Evolutionary conservation across 1,140 invertebrate genomes (phyloP).

Genomic region (Aphaenogaster rudis): DNA sequence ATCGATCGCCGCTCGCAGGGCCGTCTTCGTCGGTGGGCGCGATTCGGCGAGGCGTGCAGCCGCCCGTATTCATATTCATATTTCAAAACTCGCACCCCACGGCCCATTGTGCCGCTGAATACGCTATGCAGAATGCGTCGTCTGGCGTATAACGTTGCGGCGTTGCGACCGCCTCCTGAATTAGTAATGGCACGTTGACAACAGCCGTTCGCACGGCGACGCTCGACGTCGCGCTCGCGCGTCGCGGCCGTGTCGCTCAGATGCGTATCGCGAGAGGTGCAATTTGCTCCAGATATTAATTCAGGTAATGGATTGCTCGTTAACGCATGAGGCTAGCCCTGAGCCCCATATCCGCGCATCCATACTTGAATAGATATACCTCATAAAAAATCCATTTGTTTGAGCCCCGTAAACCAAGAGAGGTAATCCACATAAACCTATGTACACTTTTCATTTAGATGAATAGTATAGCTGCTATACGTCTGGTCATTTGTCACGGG

Average conservation of each 20-base stretch:
- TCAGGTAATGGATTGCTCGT: slow-evolving; percentile 80
- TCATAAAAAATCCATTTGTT: slow-evolving; percentile 52
- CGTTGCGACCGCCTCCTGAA: slow-evolving; percentile 80
- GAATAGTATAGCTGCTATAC: background rate
- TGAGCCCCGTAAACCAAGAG: background rate
- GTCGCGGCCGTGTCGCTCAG: slow-evolving; percentile 20
- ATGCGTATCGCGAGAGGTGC: slow-evolving; percentile 76
- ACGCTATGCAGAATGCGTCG: slow-evolving; percentile 81
- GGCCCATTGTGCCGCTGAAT: slow-evolving; percentile 80
- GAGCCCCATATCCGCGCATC: background rate
- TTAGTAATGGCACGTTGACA: slow-evolving; percentile 81
- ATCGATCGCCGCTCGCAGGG: slow-evolving; percentile 72
- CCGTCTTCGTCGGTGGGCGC: slow-evolving; percentile 75
- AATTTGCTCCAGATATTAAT: slow-evolving; percentile 81
- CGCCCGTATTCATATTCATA: slow-evolving; percentile 81
- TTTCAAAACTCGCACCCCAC: slow-evolving; percentile 81
- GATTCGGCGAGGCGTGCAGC: slow-evolving; percentile 75
- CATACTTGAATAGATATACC: slow-evolving; percentile 9
- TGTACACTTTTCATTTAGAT: background rate
- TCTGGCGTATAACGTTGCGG: slow-evolving; percentile 79
- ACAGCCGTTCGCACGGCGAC: slow-evolving; percentile 64
- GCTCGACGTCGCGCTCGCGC: slow-evolving; percentile 11
- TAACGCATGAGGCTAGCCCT: slow-evolving; percentile 55
- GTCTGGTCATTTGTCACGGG: background rate
- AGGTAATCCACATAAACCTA: background rate